These are phyloP conservation scores for Lepidocyrtinus sp. DNA, from an alignment of 2,888 invertebrate genomes.

Conservation along the genomic window DNA sequence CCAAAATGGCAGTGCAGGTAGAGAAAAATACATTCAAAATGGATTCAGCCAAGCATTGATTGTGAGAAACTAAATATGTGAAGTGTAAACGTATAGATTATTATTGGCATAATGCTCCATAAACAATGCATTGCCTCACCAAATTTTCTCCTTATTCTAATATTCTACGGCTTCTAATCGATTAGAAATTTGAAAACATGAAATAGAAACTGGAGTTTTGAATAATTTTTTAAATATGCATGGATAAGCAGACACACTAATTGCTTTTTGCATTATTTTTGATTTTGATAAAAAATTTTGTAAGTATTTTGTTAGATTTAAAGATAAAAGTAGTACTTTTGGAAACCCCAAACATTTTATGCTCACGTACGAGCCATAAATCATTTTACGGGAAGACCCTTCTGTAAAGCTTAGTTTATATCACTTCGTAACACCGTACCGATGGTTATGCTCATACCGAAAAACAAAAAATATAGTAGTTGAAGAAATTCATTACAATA, in stretches of 20 bases:
- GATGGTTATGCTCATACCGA: neutral
- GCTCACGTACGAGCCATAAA: slow-evolving; percentile 68
- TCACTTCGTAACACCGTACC: neutral
- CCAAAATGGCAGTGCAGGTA: neutral
- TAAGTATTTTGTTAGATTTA: no score
- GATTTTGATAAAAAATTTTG: no score
- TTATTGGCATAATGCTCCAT: neutral
- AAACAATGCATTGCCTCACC: neutral
- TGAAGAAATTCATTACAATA: neutral
- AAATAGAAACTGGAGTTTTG: neutral
- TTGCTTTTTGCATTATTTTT: no score
- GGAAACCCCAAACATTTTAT: slow-evolving; percentile 67
- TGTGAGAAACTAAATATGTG: neutral
- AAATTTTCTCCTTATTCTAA: no score
- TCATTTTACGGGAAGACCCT: slow-evolving; percentile 63
- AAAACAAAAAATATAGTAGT: neutral
- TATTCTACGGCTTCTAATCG: no score
- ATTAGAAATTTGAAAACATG: neutral
- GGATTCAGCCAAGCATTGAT: no score
- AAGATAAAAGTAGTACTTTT: neutral
- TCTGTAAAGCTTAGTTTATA: slow-evolving; percentile 39
- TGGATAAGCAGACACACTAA: neutral
- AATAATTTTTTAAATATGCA: neutral
- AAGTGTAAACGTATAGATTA: neutral
- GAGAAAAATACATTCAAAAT: neutral